These are phyloP conservation scores for Aldabrachelys gigantea DNA, from an alignment of 2,113 vertebrate genomes.

Conservation along the genomic window DNA sequence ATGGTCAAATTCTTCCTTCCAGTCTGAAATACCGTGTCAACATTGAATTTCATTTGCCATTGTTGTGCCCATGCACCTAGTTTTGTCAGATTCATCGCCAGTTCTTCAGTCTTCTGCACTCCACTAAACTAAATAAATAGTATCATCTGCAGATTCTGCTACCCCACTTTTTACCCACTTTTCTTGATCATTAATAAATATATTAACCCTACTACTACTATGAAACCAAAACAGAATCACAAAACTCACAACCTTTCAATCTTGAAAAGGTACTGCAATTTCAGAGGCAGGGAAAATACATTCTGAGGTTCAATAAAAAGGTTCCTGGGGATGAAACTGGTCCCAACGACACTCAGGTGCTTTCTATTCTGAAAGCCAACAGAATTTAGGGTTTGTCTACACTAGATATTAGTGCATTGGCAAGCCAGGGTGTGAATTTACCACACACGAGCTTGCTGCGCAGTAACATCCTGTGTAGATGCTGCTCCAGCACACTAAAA, in stretches of 20 bases:
- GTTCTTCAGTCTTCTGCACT: conserved; percentile 1
- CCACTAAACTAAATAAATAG: conserved; percentile 40
- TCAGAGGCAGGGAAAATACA: not conserved
- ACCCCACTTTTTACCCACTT: not conserved
- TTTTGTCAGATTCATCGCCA: not conserved
- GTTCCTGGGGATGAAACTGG: not conserved
- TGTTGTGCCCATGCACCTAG: not conserved
- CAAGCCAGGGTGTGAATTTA: not conserved
- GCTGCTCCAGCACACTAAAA: not conserved
- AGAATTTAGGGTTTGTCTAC: not conserved
- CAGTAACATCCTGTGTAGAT: not conserved
- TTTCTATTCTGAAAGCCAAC: not conserved
- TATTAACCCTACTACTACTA: not conserved
- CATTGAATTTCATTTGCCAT: not conserved
- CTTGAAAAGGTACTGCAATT: not conserved
- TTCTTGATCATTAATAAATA: not conserved
- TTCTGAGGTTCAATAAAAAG: not conserved
- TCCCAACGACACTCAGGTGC: not conserved
- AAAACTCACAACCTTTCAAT: not conserved
- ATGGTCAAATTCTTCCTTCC: not conserved
- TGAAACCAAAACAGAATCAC: not conserved
- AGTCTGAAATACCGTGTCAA: not conserved
- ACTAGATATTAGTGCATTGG: not conserved
- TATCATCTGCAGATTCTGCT: not conserved
- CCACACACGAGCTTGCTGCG: not conserved